These are phyloP conservation scores for Rhodeus uyekii DNA, from an alignment of 2,797 vertebrate genomes.

Conservation along the genomic window DNA sequence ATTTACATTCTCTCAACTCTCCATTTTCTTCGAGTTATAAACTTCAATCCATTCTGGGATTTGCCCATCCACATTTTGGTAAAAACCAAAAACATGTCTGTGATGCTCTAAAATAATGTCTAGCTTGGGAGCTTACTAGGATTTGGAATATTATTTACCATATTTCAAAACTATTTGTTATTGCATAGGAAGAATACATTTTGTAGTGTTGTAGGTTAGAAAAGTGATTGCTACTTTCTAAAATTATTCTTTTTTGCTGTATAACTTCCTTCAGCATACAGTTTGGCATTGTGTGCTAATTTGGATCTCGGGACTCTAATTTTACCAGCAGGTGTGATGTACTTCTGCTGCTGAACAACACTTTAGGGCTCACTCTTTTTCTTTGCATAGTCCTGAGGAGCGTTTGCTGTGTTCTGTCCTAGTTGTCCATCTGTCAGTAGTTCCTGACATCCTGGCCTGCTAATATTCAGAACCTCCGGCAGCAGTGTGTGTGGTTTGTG, in stretches of 20 bases:
- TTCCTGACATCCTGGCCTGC: constrained; percentile 44
- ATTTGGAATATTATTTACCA: neutral
- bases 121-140: neutral
- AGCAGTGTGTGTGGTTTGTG: constrained; percentile 25
- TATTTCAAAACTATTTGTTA: neutral
- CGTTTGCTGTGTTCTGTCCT: constrained; percentile 64
- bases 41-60: neutral
- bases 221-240: neutral
- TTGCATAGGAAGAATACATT: neutral
- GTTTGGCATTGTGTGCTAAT: neutral
- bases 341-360: neutral
- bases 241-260: neutral
- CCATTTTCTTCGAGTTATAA: neutral
- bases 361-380: neutral
- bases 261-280: neutral
- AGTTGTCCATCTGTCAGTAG: constrained; percentile 62
- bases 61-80: neutral
- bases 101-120: neutral
- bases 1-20: neutral
- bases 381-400: constrained; percentile 39
- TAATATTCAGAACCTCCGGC: constrained; percentile 36
- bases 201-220: neutral
- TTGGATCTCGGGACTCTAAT: constrained; percentile 11
- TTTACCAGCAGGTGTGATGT: neutral
- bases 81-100: neutral